phyloP scores from a whole-genome alignment of 2,888 invertebrate genomes.

The Drosophila koepferae region DNA sequence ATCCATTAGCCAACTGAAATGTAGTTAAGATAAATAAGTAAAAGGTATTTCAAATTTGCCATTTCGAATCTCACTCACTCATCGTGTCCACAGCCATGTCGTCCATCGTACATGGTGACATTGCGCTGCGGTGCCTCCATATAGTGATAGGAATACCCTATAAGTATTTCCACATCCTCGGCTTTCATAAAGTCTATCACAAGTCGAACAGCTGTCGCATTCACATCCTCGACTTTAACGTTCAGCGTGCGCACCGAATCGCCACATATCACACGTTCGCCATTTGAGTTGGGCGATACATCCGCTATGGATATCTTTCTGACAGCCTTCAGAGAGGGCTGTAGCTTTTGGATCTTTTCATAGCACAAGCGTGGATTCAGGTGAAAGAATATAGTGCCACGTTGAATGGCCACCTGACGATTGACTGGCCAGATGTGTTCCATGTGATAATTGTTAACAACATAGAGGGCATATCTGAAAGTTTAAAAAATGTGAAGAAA shows the following conservation, averaged over 20 bases:
- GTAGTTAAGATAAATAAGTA: too few species aligned
- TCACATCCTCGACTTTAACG: slow-evolving; percentile 83
- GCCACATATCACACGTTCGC: slow-evolving; percentile 93
- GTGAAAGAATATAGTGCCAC: slow-evolving; percentile 89
- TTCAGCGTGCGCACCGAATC: slow-evolving; percentile 48
- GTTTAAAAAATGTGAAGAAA: not conserved
- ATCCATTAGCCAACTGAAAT: slow-evolving; percentile 89
- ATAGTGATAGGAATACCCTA: slow-evolving; percentile 96
- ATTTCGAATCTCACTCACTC: slow-evolving; percentile 84
- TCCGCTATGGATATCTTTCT: slow-evolving; percentile 67
- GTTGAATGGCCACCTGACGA: slow-evolving; percentile 85
- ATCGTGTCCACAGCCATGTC: slow-evolving; percentile 96
- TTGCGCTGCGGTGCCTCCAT: slow-evolving; percentile 91
- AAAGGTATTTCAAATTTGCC: not conserved
- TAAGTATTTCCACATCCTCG: slow-evolving; percentile 90
- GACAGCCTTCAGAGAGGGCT: slow-evolving; percentile 70
- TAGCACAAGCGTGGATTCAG: slow-evolving; percentile 90
- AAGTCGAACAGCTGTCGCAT: slow-evolving; percentile 86
- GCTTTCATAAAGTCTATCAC: slow-evolving; percentile 89
- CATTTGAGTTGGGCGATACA: slow-evolving; percentile 90
- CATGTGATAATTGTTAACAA: slow-evolving; percentile 89
- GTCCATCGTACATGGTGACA: slow-evolving; percentile 93
- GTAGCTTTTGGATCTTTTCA: slow-evolving; percentile 87
- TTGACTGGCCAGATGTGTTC: slow-evolving; percentile 87
- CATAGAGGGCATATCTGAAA: slow-evolving; percentile 86